Conservation (phyloP, 2,888 invertebrate genomes). For the Scrobipalpa atriplicella region DNA sequence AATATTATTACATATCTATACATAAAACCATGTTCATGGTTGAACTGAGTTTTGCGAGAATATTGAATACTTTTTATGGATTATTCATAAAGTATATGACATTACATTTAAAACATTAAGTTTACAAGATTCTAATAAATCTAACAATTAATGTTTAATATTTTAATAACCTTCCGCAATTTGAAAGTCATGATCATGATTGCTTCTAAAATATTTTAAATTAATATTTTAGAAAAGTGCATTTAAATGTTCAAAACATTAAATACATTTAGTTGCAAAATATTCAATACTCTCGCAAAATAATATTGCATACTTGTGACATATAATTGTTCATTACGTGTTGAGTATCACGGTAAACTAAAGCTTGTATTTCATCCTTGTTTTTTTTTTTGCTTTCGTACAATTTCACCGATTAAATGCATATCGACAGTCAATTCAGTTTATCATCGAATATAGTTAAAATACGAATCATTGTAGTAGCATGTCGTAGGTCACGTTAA, state of each 20-base stretch:
- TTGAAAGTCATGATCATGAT: neutral
- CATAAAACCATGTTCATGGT: slow-evolving; percentile 45
- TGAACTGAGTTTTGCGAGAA: slow-evolving; percentile 60
- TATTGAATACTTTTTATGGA: slow-evolving; percentile 36
- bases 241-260: neutral
- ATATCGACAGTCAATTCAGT: slow-evolving; percentile 64
- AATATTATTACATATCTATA: slow-evolving; percentile 76
- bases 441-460: slow-evolving; percentile 42
- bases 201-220: neutral
- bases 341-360: slow-evolving; percentile 73
- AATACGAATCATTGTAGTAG: slow-evolving; percentile 66
- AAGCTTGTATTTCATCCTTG: slow-evolving; percentile 57
- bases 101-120: slow-evolving; percentile 23
- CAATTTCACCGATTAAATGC: slow-evolving; percentile 60
- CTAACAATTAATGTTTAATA: neutral
- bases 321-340: slow-evolving; percentile 62
- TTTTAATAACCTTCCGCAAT: neutral
- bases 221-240: neutral
- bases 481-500: slow-evolving; percentile 44
- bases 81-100: neutral
- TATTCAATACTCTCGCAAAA: slow-evolving; percentile 23
- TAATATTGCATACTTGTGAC: slow-evolving; percentile 65
- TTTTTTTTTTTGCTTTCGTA: slow-evolving; percentile 16
- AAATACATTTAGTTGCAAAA: neutral
- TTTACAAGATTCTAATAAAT: neutral